A percentile compares a stretch with the other conserved stretches of the same genome.
Evolutionary conservation across 30 jellyfish, hydroid and myxozoan genomes (phyloP).

Genomic region (Cassiopea andromeda): DNA sequence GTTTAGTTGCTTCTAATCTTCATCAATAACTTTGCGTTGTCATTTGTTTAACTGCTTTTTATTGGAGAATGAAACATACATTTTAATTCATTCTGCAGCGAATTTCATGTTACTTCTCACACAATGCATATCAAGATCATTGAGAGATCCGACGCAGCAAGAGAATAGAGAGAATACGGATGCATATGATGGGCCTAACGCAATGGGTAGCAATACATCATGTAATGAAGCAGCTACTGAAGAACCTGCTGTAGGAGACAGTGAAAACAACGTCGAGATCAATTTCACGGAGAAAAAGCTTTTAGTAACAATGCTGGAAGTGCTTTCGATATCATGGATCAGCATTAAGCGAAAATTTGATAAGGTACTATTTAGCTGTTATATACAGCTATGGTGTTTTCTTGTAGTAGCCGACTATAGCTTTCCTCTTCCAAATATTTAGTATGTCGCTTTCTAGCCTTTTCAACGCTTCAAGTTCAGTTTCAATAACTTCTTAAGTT

Average conservation of each 20-base stretch:
- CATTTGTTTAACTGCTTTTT: too few relatives aligned
- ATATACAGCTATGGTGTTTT: neutral
- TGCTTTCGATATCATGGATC: slow-evolving; percentile 40
- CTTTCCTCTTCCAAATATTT: neutral
- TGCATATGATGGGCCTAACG: neutral
- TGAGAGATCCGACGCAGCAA: slow-evolving; percentile 11
- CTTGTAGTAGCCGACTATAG: neutral
- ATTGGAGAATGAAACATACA: too few relatives aligned
- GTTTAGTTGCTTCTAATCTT: too few relatives aligned
- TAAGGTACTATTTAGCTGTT: slow-evolving; percentile 3
- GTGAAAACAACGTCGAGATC: slow-evolving; percentile 18
- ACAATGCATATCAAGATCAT: slow-evolving; percentile 27
- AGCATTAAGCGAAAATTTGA: slow-evolving; percentile 45
- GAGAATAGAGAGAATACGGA: neutral
- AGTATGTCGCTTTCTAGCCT: too few relatives aligned
- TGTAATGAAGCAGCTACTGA: slow-evolving; percentile 2
- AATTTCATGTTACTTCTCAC: slow-evolving; percentile 24
- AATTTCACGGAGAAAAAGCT: slow-evolving; percentile 17
- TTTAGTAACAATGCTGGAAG: slow-evolving; percentile 35
- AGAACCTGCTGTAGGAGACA: slow-evolving; percentile 2
- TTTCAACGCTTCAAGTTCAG: too few relatives aligned
- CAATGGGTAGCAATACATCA: neutral
- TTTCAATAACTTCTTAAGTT: too few relatives aligned
- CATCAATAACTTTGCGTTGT: too few relatives aligned
- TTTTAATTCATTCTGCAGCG: slow-evolving; percentile 21